Evolutionary conservation across 2,797 vertebrate genomes (phyloP).

Genomic region (Parauchenoglanis punctatus): DNA sequence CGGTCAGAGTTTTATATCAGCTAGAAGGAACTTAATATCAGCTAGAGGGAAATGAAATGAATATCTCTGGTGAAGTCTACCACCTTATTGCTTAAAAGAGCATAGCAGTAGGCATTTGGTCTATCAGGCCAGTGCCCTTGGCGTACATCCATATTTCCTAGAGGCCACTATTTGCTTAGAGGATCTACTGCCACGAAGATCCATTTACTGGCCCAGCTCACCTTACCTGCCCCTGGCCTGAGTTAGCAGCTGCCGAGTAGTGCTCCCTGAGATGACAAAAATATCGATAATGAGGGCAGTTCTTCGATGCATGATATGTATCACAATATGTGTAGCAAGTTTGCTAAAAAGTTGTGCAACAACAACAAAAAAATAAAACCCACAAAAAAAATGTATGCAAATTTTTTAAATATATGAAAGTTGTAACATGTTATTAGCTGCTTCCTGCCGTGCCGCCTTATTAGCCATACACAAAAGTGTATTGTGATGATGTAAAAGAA

Average conservation of each 20-base stretch:
- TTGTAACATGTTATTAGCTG: not conserved
- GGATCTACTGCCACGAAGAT: conserved; percentile 12
- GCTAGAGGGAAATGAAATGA: not conserved
- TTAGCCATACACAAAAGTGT: too few species aligned
- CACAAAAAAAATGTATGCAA: not conserved
- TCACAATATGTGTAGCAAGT: not conserved
- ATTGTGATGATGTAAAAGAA: not conserved
- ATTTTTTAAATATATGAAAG: not conserved
- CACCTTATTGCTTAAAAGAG: not conserved
- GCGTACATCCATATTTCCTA: not conserved
- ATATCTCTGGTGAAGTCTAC: not conserved
- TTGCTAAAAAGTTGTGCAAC: not conserved
- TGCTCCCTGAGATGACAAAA: not conserved
- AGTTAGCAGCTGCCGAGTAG: conserved; percentile 1
- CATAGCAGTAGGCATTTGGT: not conserved
- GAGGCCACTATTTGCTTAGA: conserved; percentile 29
- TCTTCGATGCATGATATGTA: too few species aligned
- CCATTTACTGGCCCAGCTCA: conserved; percentile 19
- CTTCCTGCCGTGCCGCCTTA: not conserved
- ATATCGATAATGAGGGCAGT: not conserved
- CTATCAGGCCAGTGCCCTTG: not conserved
- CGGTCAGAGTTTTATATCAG: conserved; percentile 21
- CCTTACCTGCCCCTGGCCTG: conserved; percentile 24
- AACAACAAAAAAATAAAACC: not conserved
- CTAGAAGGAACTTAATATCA: not conserved